Evolutionary conservation across 2,113 vertebrate genomes (phyloP).

Genomic region (Kobus ellipsiprymnus): DNA sequence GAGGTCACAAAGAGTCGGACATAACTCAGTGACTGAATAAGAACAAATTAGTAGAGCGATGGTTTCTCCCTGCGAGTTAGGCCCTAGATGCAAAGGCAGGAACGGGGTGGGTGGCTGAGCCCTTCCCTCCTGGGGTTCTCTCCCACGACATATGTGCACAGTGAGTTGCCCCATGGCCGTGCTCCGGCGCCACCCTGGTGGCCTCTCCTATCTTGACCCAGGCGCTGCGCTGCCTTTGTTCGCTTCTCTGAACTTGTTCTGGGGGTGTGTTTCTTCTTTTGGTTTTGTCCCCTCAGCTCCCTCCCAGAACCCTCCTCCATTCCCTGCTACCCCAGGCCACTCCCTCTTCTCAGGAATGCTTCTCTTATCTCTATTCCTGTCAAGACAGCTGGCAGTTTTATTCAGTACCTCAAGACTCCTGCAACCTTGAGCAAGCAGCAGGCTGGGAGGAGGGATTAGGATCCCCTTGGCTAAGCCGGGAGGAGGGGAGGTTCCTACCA

Average conservation of each 20-base stretch:
- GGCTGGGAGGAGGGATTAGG: slow-evolving; percentile 25
- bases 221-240: slow-evolving; percentile 24
- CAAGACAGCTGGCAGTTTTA: slow-evolving; percentile 53
- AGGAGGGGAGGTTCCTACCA: neutral
- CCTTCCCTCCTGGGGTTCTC: neutral
- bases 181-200: slow-evolving; percentile 1
- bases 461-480: neutral
- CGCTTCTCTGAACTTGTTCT: neutral
- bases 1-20: neutral
- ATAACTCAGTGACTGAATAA: neutral
- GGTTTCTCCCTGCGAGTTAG: neutral
- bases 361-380: slow-evolving; percentile 38
- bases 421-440: slow-evolving; percentile 38
- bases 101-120: neutral
- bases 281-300: neutral
- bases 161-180: neutral
- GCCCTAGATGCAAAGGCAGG: neutral
- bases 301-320: neutral
- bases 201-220: neutral
- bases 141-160: neutral
- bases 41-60: neutral
- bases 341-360: slow-evolving; percentile 3
- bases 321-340: neutral
- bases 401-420: slow-evolving; percentile 43
- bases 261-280: neutral